These are phyloP conservation scores for Drosophila leonis DNA, from an alignment of 2,888 invertebrate species.

Conservation along the genomic window DNA sequence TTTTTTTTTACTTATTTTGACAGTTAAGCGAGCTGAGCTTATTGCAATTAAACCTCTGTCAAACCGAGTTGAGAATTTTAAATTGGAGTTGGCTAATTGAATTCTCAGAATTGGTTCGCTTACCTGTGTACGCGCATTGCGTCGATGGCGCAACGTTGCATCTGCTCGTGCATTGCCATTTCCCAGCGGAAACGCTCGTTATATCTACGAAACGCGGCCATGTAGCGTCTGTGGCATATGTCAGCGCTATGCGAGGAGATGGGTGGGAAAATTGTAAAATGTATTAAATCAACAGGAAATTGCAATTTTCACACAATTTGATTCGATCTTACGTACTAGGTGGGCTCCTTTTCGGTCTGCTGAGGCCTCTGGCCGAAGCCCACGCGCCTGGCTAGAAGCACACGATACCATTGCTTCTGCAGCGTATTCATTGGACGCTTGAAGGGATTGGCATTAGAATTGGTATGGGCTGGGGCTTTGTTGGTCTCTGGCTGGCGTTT, in stretches of 20 bases:
- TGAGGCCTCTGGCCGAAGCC: constrained; percentile 73
- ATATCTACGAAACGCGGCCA: constrained; percentile 83
- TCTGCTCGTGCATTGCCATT: constrained; percentile 84
- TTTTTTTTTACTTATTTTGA: too few species aligned
- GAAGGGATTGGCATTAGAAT: constrained; percentile 77
- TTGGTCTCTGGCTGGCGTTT: constrained; percentile 22
- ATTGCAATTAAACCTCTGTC: constrained; percentile 16
- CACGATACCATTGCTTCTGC: constrained; percentile 85
- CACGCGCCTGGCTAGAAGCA: constrained; percentile 82
- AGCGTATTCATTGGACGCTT: constrained; percentile 84
- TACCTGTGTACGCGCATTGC: constrained; percentile 85
- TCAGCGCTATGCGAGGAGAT: constrained; percentile 63
- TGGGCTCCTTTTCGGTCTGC: constrained; percentile 64
- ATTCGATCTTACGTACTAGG: constrained; percentile 81
- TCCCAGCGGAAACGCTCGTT: constrained; percentile 85
- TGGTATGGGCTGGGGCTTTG: constrained; percentile 18
- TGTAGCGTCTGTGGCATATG: constrained; percentile 83
- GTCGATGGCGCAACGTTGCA: constrained; percentile 85
- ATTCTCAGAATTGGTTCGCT: constrained; percentile 13
- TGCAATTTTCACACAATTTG: constrained; percentile 82
- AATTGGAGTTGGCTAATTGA: constrained; percentile 28
- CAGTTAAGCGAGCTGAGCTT: background rate
- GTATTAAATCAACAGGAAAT: constrained; percentile 81
- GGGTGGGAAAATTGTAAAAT: constrained; percentile 55
- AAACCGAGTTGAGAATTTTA: background rate